phyloP scores from a whole-genome alignment of 2,113 vertebrate genomes.

The Semnornis frantzii region DNA sequence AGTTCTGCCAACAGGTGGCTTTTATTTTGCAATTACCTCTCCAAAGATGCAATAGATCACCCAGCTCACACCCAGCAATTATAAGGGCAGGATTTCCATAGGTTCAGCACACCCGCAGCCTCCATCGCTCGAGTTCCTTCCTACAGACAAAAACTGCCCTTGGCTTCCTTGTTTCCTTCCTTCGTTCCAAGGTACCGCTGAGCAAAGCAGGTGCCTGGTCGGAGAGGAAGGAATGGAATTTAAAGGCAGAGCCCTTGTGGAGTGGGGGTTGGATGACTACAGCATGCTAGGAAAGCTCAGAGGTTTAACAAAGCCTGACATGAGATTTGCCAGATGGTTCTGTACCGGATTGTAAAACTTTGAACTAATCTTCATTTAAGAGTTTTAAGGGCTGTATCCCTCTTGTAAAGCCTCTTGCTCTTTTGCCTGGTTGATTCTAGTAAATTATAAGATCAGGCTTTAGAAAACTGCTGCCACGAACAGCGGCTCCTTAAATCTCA shows the following conservation, averaged over 20 bases:
- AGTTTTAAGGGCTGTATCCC: constrained; percentile 80
- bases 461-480: constrained; percentile 76
- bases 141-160: background rate
- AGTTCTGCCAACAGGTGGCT: constrained; percentile 11
- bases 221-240: background rate
- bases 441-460: constrained; percentile 81
- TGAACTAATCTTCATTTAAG: constrained; percentile 81
- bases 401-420: constrained; percentile 76
- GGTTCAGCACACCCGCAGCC: background rate
- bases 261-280: background rate
- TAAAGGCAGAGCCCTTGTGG: background rate
- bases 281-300: constrained; percentile 31
- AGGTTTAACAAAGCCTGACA: constrained; percentile 73
- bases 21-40: constrained; percentile 19
- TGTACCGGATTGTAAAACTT: constrained; percentile 76
- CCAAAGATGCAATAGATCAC: background rate
- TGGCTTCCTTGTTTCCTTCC: background rate
- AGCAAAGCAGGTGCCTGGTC: background rate
- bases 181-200: background rate
- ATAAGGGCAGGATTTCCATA: background rate
- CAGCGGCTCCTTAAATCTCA: constrained; percentile 77
- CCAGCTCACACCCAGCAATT: background rate
- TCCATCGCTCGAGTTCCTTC: background rate
- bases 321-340: constrained; percentile 77
- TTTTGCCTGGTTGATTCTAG: constrained; percentile 78